Evolutionary conservation across 2,113 vertebrate species (phyloP).

Genomic region (Ceyx margarethae): DNA sequence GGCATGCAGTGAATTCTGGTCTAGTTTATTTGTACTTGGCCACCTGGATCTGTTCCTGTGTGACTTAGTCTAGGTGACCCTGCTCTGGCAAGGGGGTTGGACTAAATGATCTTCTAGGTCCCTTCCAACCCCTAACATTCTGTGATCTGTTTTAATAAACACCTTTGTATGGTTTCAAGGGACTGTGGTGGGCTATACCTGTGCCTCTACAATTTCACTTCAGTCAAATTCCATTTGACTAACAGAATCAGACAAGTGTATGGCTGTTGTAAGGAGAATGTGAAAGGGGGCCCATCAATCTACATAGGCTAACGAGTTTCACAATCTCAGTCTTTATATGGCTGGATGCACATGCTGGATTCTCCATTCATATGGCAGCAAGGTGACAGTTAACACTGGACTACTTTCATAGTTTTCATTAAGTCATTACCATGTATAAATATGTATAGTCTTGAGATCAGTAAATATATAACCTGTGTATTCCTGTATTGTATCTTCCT

Average conservation of each 20-base stretch:
- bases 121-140: too few species aligned
- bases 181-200: neutral
- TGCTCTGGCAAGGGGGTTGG: too few species aligned
- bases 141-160: neutral
- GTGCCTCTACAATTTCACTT: neutral
- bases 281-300: neutral
- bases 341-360: neutral
- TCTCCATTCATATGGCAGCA: neutral
- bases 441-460: neutral
- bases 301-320: neutral
- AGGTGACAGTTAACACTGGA: neutral
- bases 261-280: neutral
- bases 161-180: neutral
- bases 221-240: neutral
- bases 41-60: too few species aligned
- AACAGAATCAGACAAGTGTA: neutral
- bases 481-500: neutral
- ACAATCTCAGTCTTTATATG: neutral
- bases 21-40: neutral
- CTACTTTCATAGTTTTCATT: neutral
- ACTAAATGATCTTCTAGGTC: too few species aligned
- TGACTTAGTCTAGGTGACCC: too few species aligned
- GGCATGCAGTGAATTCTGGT: neutral
- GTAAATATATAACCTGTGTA: neutral
- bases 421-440: neutral